Base-by-base conservation (phyloP, 2,113 vertebrate species). In the Pluvianellus socialis region DNA sequence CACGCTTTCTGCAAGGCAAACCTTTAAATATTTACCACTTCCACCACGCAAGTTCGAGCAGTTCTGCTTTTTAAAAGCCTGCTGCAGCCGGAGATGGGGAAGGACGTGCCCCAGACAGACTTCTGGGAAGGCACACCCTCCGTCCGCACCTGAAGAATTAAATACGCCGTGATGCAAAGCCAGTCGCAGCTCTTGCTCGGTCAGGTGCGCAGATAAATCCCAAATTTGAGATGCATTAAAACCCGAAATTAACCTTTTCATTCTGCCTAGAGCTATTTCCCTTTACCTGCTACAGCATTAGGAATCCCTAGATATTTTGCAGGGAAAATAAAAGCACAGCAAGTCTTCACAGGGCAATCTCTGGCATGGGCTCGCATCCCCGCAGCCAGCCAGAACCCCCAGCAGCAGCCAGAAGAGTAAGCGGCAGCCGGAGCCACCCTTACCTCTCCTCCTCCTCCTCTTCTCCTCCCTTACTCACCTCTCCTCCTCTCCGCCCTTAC, bases 361-460 rank as follows among this genome's bases (percentile, higher is more conserved):
- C 67, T 1, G 33, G 65, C 23, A 1, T 3, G 18, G 4, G 71
- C 40, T 21, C 1, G 32, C n/a, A 27, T 2, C 32, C 23, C 3
- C 4, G 5, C 40, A 6, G 49, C 40, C 40, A 50, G 65, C n/a
- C 55, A 3, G 52, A 18, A 30, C 14, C 30, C n/a, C 0, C 6
- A 61, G 67, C 18, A 4, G 80, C 47, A n/a, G 47, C 58, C 30
- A 14, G 30, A 62, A 14, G 33, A 14, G 3, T 13, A 4, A 32
- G 63, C 14, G 11, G 55, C 77, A 22, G 27, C 77, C 20, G 27
- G 16, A 13, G 52, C 32, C 65, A 9, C n/a, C 71, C 63, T 95
- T 66, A 97, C 96, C 97, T 96, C 12, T 14, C 52, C 93, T 67
- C 38, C 61, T 59, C 32, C 20, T 58, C 38, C 61, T 59, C 32